Evolutionary conservation across 2,888 invertebrate species (phyloP).

Genomic region (Cheilosia vulpina): DNA sequence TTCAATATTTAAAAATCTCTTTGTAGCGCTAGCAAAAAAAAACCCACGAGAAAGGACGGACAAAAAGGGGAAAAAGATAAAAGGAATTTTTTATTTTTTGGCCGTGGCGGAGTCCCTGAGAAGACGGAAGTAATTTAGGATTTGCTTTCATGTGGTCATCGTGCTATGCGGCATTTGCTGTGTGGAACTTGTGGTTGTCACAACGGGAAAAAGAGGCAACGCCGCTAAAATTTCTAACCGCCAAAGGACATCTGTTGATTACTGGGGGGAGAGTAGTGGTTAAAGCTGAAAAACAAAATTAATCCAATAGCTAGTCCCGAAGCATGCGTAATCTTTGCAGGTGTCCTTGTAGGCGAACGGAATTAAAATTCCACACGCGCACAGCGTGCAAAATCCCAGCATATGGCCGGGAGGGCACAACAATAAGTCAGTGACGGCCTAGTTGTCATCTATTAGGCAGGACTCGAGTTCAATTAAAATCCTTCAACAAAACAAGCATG

Average conservation of each 20-base stretch:
- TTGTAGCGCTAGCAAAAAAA: conserved; percentile 50
- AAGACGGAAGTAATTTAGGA: conserved; percentile 62
- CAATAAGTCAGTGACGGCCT: conserved; percentile 49
- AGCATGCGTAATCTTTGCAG: conserved; percentile 41
- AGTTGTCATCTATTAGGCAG: conserved; percentile 47
- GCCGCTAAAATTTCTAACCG: conserved; percentile 4
- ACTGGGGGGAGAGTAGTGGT: background rate
- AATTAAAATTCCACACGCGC: conserved; percentile 28
- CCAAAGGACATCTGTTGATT: conserved; percentile 41
- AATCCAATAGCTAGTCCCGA: conserved; percentile 21
- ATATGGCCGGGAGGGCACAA: conserved; percentile 49
- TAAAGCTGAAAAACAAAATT: conserved; percentile 5
- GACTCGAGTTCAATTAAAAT: conserved; percentile 74
- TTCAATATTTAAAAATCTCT: conserved; percentile 75
- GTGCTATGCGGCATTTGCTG: conserved; percentile 9
- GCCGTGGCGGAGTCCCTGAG: conserved; percentile 43
- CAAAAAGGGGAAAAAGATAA: conserved; percentile 51
- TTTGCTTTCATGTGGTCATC: conserved; percentile 65
- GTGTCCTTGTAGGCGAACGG: conserved; percentile 47
- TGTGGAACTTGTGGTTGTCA: conserved; percentile 43
- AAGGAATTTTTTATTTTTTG: conserved; percentile 41
- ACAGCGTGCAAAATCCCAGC: conserved; percentile 34
- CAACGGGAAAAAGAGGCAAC: conserved; percentile 1
- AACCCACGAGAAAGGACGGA: background rate
- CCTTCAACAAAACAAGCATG: conserved; percentile 66